Evolutionary conservation across 2,888 invertebrate species (phyloP).

Genomic region (Argyresthia goedartella): DNA sequence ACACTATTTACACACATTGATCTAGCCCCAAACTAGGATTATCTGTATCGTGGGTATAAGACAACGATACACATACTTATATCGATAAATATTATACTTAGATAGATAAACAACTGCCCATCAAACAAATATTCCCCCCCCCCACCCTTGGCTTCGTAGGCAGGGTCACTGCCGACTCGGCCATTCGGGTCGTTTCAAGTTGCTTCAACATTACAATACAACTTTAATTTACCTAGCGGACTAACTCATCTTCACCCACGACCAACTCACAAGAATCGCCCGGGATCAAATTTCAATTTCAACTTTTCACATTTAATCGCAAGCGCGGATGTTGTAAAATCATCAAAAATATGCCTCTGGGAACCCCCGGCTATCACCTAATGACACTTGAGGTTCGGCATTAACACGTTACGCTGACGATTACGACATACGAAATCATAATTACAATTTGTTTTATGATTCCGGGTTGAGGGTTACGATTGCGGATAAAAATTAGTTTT

Average conservation of each 20-base stretch:
- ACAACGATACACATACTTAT: too few relatives aligned
- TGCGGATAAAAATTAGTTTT: conserved; percentile 20
- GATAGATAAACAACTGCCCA: too few relatives aligned
- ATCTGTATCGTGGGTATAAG: too few relatives aligned
- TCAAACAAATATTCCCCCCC: too few relatives aligned
- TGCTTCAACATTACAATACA: not conserved
- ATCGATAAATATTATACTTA: too few relatives aligned
- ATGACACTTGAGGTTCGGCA: conserved; percentile 20
- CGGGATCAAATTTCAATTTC: conserved; percentile 59
- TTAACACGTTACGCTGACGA: conserved; percentile 18
- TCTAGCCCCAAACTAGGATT: too few relatives aligned
- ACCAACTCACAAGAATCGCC: too few relatives aligned
- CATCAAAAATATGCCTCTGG: conserved; percentile 51
- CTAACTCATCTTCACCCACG: too few relatives aligned
- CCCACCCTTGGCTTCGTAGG: too few relatives aligned
- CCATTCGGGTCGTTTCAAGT: too few relatives aligned
- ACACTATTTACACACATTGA: too few relatives aligned
- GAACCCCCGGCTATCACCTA: conserved; percentile 25
- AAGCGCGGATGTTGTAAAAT: conserved; percentile 22
- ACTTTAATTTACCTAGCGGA: not conserved
- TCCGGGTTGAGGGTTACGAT: conserved; percentile 1
- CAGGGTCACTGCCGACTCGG: too few relatives aligned
- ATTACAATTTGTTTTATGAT: conserved; percentile 11
- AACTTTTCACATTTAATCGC: conserved; percentile 51
- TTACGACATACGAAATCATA: conserved; percentile 18